Base-by-base conservation (phyloP, 2,797 vertebrate genomes). In the Pipistrellus pipistrellus region DNA sequence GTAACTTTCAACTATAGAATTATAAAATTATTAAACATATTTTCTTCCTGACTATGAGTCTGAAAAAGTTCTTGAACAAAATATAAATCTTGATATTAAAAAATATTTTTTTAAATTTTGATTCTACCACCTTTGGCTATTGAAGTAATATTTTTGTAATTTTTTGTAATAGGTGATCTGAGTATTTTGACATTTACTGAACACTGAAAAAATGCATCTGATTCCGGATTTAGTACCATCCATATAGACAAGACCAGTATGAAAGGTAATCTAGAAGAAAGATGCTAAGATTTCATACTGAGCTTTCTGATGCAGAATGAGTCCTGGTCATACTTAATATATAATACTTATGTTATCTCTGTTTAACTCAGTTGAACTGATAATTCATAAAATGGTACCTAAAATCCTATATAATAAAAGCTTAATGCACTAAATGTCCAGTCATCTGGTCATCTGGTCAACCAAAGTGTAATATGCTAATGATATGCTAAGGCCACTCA, bases 51-150 rank as follows among this genome's bases (percentile, higher is more conserved):
- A 57, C 62, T 7, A 57, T 12, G 13, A 68, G 32, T 38, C 21
- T 93, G 72, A 46, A 93, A 73, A 91, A 44, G 8, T 38, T 62
- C 32, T 80, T 75, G 15, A 35, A n/a, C 59, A 75, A 75, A 88
- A 53, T 69, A 15, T 15, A 78, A n/a, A 92, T 87, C 32, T 69
- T 88, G 38, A 53, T 20, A 30, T 85, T 57, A 57, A 32, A 32
- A 35, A 89, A 88, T 0, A 18, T 11, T 53, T 48, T 81, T 82
- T 38, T 64, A 15, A 41, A 41, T 44, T 91, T 76, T 73, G 25
- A 30, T n/a, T 87, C 23, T 66, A 8, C 78, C 90, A 53, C 59
- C 23, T 93, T 77, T 71, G 85, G 41, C 25, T 72, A 32, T 71
- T 41, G 14, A 83, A 48, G 66, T 55, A 86, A 84, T 76, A 68